A percentile compares a stretch with the other conserved stretches of the same genome.
Conservation (phyloP, 2,797 vertebrate species). For the Alcedo quadribrachys region DNA sequence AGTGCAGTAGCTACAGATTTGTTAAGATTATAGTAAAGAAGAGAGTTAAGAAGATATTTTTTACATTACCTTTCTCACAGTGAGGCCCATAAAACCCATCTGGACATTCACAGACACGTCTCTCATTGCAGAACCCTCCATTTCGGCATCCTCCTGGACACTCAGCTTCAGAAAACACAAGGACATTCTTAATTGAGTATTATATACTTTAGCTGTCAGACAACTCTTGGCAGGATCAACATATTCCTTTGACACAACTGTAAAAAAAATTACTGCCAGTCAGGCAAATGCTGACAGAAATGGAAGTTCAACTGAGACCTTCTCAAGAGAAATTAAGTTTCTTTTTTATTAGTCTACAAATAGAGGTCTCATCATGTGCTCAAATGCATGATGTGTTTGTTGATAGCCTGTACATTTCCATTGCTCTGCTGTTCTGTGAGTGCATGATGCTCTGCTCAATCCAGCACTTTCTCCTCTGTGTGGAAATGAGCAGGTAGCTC, state of each 20-base stretch:
- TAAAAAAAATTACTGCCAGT: neutral
- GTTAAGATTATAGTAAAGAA: neutral
- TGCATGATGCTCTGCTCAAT: neutral
- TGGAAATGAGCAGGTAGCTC: neutral
- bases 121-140: conserved; percentile 87
- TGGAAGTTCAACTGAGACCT: neutral
- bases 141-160: conserved; percentile 91
- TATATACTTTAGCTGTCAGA: neutral
- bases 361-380: neutral
- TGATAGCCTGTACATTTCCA: neutral
- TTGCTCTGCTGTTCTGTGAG: neutral
- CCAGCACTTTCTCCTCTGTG: neutral
- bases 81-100: conserved; percentile 89
- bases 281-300: neutral
- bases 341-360: neutral
- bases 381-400: accelerated
- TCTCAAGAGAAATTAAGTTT: neutral
- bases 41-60: neutral
- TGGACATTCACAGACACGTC: conserved; percentile 87
- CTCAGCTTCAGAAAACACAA: conserved; percentile 82
- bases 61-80: conserved; percentile 88
- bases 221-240: neutral
- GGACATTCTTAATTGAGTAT: neutral
- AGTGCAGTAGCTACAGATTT: neutral
- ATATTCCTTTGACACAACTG: neutral